Conservation (phyloP, 1,140 invertebrate genomes). For the Paramacrobiotus metropolitanus region DNA sequence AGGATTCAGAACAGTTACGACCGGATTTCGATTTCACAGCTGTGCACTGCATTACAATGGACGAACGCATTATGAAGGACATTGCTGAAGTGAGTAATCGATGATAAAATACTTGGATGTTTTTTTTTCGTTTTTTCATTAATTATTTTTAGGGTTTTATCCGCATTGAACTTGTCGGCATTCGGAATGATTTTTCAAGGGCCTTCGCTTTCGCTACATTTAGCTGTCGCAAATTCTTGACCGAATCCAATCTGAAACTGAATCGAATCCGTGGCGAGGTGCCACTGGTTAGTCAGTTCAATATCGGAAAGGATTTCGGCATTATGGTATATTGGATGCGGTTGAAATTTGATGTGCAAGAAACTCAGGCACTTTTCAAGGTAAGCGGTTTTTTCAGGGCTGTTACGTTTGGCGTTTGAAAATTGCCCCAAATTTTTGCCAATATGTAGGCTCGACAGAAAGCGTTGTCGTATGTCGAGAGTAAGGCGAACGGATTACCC, state of each 20-base stretch:
- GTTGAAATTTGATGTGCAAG: neutral
- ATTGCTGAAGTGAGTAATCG: neutral
- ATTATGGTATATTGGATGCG: neutral
- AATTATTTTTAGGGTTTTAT: neutral
- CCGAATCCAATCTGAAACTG: neutral
- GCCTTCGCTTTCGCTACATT: neutral
- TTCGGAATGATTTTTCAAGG: neutral
- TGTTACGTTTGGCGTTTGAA: too few relatives aligned
- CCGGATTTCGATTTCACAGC: conserved; percentile 3
- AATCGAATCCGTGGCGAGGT: neutral
- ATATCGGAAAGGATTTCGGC: neutral
- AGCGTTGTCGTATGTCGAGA: neutral
- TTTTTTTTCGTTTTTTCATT: neutral
- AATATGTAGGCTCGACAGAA: neutral
- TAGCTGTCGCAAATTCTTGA: neutral
- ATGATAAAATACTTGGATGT: neutral
- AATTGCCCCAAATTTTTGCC: too few relatives aligned
- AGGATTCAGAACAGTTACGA: neutral
- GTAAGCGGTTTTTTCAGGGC: too few relatives aligned
- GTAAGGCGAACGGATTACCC: neutral
- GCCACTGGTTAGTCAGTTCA: neutral
- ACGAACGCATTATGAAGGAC: neutral
- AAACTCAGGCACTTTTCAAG: neutral
- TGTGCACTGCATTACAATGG: neutral
- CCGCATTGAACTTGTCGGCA: neutral